Conservation (phyloP, 2,797 vertebrate genomes). For the Agapornis canus region DNA sequence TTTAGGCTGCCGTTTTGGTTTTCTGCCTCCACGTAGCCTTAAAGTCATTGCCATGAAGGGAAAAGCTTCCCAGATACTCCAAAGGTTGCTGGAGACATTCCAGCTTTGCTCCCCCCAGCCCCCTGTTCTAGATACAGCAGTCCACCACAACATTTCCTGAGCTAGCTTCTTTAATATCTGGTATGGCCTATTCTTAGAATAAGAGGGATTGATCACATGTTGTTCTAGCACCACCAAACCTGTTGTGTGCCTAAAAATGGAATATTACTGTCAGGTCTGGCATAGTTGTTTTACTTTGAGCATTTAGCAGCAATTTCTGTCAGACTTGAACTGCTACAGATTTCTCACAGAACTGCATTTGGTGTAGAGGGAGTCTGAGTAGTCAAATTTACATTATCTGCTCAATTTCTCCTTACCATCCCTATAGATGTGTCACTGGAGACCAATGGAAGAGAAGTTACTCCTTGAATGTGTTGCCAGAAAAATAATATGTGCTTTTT, state of each 20-base stretch:
- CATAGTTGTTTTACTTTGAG: background rate
- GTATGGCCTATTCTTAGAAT: background rate
- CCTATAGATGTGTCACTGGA: background rate
- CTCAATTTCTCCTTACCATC: background rate
- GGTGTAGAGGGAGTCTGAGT: background rate
- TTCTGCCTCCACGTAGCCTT: background rate
- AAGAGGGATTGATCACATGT: background rate
- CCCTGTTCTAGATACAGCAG: background rate
- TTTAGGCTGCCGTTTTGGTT: background rate
- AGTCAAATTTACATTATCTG: background rate
- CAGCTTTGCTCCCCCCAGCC: background rate
- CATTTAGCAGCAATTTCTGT: background rate
- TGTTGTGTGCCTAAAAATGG: background rate
- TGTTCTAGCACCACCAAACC: slow-evolving; percentile 7
- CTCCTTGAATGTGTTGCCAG: background rate
- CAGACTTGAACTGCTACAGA: background rate
- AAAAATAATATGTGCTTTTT: background rate
- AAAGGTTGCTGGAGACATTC: background rate
- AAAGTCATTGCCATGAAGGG: background rate
- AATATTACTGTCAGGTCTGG: background rate
- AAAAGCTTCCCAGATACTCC: background rate
- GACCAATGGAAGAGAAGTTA: background rate
- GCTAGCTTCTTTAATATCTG: background rate
- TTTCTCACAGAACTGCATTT: background rate
- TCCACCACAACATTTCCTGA: background rate